Conservation (phyloP, 2,797 vertebrate genomes). For the Cyprinella venusta region DNA sequence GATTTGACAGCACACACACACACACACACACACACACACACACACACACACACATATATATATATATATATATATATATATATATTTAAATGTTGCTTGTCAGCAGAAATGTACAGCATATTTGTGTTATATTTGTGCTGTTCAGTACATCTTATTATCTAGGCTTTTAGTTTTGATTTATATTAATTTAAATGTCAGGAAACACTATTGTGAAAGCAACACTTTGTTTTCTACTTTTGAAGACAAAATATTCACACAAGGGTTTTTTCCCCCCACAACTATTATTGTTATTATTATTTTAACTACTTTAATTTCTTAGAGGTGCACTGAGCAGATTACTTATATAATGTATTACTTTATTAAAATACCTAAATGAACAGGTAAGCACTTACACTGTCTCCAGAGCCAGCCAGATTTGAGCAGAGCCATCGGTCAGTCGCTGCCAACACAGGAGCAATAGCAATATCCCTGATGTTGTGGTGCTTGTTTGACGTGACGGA, state of each 20-base stretch:
- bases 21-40: no score
- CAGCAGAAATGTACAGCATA: neutral
- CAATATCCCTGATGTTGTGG: conserved; percentile 33
- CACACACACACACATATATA: no score
- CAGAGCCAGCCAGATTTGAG: conserved; percentile 82
- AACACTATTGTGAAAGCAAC: neutral
- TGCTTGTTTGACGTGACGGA: neutral
- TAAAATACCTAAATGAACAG: neutral
- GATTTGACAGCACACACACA: no score
- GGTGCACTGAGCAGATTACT: neutral
- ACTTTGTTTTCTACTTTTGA: neutral
- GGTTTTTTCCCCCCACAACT: neutral
- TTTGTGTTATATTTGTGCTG: neutral
- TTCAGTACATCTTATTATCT: neutral
- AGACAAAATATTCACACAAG: neutral
- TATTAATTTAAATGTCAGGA: neutral
- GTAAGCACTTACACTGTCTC: conserved; percentile 78
- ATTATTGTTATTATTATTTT: no score
- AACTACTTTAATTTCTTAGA: neutral
- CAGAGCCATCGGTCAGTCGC: conserved; percentile 70
- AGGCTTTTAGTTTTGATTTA: neutral
- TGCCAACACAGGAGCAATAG: neutral
- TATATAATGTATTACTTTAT: no score
- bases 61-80: neutral
- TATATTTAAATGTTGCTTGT: neutral